Base-by-base conservation (phyloP, 2,113 vertebrate species). In the Columba janthina region DNA sequence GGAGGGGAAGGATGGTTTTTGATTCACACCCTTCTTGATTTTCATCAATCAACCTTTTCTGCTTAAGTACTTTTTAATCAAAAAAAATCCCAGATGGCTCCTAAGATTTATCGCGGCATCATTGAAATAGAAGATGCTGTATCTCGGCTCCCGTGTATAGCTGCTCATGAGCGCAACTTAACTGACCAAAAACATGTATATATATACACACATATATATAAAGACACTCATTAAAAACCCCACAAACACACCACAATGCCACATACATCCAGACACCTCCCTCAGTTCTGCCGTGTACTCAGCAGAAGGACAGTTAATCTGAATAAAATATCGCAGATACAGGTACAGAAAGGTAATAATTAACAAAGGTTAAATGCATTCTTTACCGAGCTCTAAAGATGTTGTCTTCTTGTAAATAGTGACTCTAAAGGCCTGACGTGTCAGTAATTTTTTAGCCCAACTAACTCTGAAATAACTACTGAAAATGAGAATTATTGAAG, bases 41-140 rank as follows among this genome's bases (percentile, higher is more conserved):
- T 93, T 95, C 92, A 96, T 94, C 88, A 72, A 94, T 86, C 92
- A 95, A 89, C 81, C 66, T 93, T 89, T 94, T 83, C 93, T 90
- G 65, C 90, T 95, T 86, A 94, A 94, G 53, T 72, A 75, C 57
- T 82, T 34, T 72, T 92, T 92, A 91, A 94, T 95, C 15, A 82
- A 93, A 95, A 88, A 81, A 79, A 81, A n/a, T 75, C 93, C 88
- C 88, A 88, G 62, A 71, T 88, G 94, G 66, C 48, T 90, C 38
- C 73, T 9, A 32, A 88, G 88, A 92, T 82, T 94, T 90, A 93
- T 72, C 11, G 3, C 1, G 9, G 84, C n/a, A 51, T 58, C 74
- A 74, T 1, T 78, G 78, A 65, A 56, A 64, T 29, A 83, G 93
- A 78, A 94, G 93, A 85, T 21, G 71, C 57, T 13, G 18, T 12